Evolutionary conservation across 2,113 vertebrate species (phyloP).

Genomic region (Rhineura floridana): DNA sequence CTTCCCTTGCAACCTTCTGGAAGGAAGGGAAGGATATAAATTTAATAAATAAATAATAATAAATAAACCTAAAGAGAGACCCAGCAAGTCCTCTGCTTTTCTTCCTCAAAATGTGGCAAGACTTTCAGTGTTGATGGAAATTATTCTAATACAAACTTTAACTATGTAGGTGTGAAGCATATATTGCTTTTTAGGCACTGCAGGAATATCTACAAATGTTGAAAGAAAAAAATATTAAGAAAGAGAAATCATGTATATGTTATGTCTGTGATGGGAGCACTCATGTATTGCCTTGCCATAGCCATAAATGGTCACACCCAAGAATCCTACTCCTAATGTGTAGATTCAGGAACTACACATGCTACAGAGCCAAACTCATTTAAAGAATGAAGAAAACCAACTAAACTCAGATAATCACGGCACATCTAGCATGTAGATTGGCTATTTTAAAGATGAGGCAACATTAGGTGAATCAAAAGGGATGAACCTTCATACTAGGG

Average conservation of each 20-base stretch:
- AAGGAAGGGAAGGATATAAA: too few species aligned
- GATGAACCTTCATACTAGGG: background rate
- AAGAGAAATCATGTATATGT: background rate
- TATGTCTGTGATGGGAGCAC: background rate
- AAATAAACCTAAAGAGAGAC: conserved; percentile 42
- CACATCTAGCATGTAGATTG: background rate
- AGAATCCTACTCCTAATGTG: background rate
- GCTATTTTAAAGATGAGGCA: background rate
- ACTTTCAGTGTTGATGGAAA: conserved; percentile 22
- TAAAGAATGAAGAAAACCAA: background rate
- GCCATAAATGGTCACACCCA: background rate
- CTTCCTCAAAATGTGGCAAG: conserved; percentile 2
- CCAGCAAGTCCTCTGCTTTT: conserved; percentile 39
- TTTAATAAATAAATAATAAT: too few species aligned
- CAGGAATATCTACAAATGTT: background rate
- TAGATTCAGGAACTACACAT: background rate
- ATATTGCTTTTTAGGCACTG: background rate
- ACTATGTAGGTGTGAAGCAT: conserved; percentile 11
- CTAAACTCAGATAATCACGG: background rate
- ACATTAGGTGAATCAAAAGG: background rate
- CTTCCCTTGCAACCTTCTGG: conserved; percentile 7
- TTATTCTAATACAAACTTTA: background rate
- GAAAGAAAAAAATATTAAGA: background rate
- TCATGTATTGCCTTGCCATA: background rate
- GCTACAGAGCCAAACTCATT: background rate